Conservation (phyloP, 2,797 vertebrate species). For the Propithecus perrieri region DNA sequence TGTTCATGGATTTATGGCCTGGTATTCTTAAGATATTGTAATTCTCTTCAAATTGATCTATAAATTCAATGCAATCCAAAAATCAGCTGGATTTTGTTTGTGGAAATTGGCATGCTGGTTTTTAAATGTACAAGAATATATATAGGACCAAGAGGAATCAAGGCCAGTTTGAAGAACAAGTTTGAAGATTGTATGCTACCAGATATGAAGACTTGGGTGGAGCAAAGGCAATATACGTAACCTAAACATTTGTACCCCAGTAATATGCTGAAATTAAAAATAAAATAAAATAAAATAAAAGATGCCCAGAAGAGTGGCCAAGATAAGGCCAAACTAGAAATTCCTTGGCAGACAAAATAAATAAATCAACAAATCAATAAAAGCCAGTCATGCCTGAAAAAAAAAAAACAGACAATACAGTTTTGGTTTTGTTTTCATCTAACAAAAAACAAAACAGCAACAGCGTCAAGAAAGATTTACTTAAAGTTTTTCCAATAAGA, state of each 20-base stretch:
- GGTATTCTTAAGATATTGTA: background rate
- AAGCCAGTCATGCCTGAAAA: too few species aligned
- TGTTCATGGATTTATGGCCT: background rate
- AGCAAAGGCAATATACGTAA: too few species aligned
- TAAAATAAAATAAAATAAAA: too few species aligned
- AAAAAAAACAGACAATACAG: too few species aligned
- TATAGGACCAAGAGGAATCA: background rate
- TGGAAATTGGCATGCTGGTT: constrained; percentile 17
- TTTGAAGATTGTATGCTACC: background rate
- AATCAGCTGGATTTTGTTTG: background rate
- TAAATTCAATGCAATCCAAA: background rate
- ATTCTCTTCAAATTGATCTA: background rate
- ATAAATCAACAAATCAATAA: too few species aligned
- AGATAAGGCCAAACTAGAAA: too few species aligned
- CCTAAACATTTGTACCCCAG: too few species aligned
- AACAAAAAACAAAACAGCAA: too few species aligned
- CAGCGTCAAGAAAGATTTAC: background rate
- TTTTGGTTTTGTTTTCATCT: too few species aligned
- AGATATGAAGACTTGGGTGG: background rate
- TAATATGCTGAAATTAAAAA: too few species aligned
- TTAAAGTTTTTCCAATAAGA: background rate
- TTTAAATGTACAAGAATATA: background rate
- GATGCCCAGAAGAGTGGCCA: too few species aligned
- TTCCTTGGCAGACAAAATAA: too few species aligned
- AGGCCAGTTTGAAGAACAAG: background rate